Conservation (phyloP, 2,888 invertebrate species). For the Blomia tropicalis region DNA sequence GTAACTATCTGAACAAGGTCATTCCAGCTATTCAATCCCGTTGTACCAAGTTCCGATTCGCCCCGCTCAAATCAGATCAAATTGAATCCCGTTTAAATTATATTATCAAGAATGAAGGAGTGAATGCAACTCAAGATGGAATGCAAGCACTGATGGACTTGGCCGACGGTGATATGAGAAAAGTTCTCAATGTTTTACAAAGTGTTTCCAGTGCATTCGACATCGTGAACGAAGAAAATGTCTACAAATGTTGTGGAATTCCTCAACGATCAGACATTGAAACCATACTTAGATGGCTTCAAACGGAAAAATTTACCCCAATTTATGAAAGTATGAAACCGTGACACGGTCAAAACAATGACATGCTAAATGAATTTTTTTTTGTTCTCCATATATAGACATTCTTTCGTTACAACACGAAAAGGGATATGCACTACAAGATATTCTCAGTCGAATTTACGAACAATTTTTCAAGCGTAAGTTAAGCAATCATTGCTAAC, state of each 20-base stretch:
- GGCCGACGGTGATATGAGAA: constrained; percentile 93
- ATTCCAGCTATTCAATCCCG: constrained; percentile 96
- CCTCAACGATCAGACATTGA: constrained; percentile 76
- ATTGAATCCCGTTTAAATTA: constrained; percentile 73
- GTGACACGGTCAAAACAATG: constrained; percentile 27
- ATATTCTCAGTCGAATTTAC: constrained; percentile 83
- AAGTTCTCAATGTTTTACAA: constrained; percentile 74
- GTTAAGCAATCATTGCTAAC: too few relatives aligned
- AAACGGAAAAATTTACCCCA: constrained; percentile 55
- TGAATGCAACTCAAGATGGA: constrained; percentile 69
- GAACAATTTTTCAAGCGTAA: constrained; percentile 67
- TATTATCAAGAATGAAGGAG: constrained; percentile 65
- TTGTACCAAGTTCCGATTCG: constrained; percentile 90
- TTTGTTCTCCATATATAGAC: too few relatives aligned
- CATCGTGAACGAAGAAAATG: constrained; percentile 69
- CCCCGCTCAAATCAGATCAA: constrained; percentile 65
- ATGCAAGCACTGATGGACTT: constrained; percentile 70
- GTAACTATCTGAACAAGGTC: constrained; percentile 94
- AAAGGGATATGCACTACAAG: constrained; percentile 80
- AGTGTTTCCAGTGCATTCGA: constrained; percentile 86
- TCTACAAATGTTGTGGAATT: constrained; percentile 91
- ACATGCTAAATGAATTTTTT: too few relatives aligned
- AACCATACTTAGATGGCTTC: constrained; percentile 66
- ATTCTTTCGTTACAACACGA: constrained; percentile 51
- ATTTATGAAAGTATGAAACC: constrained; percentile 56